phyloP scores from a whole-genome alignment of 2,888 invertebrate genomes.

The Drosophila mimetica region DNA sequence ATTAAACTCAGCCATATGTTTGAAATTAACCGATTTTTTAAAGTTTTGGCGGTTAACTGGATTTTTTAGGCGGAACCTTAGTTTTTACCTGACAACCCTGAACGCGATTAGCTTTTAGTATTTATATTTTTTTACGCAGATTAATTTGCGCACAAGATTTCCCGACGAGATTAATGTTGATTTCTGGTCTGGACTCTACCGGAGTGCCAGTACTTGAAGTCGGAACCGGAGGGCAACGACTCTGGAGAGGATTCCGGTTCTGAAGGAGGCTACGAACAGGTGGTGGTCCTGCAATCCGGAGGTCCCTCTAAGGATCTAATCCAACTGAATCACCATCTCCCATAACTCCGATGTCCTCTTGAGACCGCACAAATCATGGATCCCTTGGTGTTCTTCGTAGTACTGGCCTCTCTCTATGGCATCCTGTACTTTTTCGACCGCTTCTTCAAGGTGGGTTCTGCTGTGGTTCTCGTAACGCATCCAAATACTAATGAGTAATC shows the following conservation, averaged over 20 bases:
- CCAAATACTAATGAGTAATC: neutral
- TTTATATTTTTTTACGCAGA: conserved; percentile 8
- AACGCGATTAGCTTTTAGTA: neutral
- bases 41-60: no score
- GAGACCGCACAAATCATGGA: conserved; percentile 86
- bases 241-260: conserved; percentile 83
- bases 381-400: conserved; percentile 87
- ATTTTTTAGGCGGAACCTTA: no score
- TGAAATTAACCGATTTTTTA: no score
- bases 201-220: conserved; percentile 82
- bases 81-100: no score
- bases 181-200: neutral
- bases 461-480: neutral
- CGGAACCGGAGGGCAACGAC: conserved; percentile 84
- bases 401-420: conserved; percentile 88
- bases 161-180: conserved; percentile 2
- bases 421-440: conserved; percentile 91
- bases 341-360: conserved; percentile 9
- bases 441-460: conserved; percentile 90
- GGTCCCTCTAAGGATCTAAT: neutral
- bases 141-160: conserved; percentile 19
- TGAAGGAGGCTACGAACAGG: conserved; percentile 85
- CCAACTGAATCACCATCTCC: neutral
- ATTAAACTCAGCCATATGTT: no score
- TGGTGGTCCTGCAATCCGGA: conserved; percentile 85